Percentiles rank a stretch among this genome's conserved stretches.
Evolutionary conservation across 2,888 invertebrate genomes (phyloP).

Genomic region (Drosophila formosana): DNA sequence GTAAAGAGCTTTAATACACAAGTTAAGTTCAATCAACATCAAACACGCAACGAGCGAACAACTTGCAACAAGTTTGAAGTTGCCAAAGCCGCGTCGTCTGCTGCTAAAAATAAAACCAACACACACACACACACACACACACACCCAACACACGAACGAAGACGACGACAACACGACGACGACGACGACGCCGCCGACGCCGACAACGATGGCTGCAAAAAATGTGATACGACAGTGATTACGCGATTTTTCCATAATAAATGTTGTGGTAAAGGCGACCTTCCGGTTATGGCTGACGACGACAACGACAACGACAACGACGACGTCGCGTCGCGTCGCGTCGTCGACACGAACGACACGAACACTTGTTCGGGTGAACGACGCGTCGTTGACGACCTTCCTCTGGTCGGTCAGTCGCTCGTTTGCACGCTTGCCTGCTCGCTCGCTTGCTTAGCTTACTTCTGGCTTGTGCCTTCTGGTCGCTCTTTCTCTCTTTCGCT

Average conservation of each 20-base stretch:
- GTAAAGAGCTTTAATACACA: slow-evolving; percentile 59
- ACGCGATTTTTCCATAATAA: slow-evolving; percentile 82
- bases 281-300: slow-evolving; percentile 75
- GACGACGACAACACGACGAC: slow-evolving; percentile 16
- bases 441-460: slow-evolving; percentile 15
- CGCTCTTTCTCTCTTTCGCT: slow-evolving; percentile 29
- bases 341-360: slow-evolving; percentile 43
- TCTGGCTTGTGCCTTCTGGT: not conserved
- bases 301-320: slow-evolving; percentile 15
- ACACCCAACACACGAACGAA: slow-evolving; percentile 10
- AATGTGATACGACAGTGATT: slow-evolving; percentile 80
- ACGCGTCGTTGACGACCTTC: slow-evolving; percentile 69
- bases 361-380: slow-evolving; percentile 67
- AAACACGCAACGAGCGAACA: slow-evolving; percentile 64
- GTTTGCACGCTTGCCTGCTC: slow-evolving; percentile 27
- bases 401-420: slow-evolving; percentile 48
- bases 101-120: slow-evolving; percentile 72
- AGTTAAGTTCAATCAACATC: slow-evolving; percentile 61
- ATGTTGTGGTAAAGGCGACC: slow-evolving; percentile 82
- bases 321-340: not conserved
- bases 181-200: slow-evolving; percentile 12
- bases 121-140: slow-evolving; percentile 19
- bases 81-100: slow-evolving; percentile 59
- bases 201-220: slow-evolving; percentile 28
- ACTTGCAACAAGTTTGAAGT: slow-evolving; percentile 79